phyloP scores from a whole-genome alignment of 2,797 vertebrate species.

The Margarornis squamiger region DNA sequence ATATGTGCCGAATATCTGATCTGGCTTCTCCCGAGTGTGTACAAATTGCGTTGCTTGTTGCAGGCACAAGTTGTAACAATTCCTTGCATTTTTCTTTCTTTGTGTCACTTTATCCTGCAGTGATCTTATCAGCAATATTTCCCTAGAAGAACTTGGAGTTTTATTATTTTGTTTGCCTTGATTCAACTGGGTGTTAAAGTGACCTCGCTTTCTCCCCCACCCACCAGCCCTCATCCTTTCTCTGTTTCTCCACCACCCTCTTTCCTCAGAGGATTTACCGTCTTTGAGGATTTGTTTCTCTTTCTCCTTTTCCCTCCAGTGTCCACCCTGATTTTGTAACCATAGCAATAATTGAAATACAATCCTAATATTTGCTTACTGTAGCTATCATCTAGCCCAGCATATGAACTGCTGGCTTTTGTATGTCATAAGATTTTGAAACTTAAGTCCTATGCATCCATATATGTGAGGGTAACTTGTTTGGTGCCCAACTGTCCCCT shows the following conservation, averaged over 20 bases:
- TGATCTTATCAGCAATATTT: slow-evolving; percentile 28
- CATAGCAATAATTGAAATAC: slow-evolving; percentile 71
- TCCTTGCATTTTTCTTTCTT: slow-evolving; percentile 34
- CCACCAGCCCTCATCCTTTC: background rate
- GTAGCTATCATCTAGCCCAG: slow-evolving; percentile 51
- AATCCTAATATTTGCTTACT: slow-evolving; percentile 63
- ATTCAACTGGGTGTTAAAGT: slow-evolving; percentile 15
- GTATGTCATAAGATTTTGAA: slow-evolving; percentile 48
- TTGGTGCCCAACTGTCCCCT: background rate
- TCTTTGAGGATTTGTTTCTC: slow-evolving; percentile 85
- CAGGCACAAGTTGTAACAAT: slow-evolving; percentile 31
- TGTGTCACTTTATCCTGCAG: background rate
- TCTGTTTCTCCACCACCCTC: slow-evolving; percentile 47
- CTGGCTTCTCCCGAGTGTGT: background rate
- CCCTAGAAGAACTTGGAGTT: slow-evolving; percentile 20
- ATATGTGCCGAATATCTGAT: background rate
- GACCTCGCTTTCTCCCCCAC: slow-evolving; percentile 61
- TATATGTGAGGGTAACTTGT: background rate
- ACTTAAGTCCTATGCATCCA: background rate
- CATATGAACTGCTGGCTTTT: slow-evolving; percentile 47
- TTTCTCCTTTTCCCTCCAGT: slow-evolving; percentile 53
- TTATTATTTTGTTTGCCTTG: slow-evolving; percentile 34
- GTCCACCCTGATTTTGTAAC: slow-evolving; percentile 75
- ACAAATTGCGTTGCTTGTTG: background rate
- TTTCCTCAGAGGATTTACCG: slow-evolving; percentile 80